These are phyloP conservation scores for Cinclus mexicanus DNA, from an alignment of 2,113 vertebrate species.

Conservation along the genomic window DNA sequence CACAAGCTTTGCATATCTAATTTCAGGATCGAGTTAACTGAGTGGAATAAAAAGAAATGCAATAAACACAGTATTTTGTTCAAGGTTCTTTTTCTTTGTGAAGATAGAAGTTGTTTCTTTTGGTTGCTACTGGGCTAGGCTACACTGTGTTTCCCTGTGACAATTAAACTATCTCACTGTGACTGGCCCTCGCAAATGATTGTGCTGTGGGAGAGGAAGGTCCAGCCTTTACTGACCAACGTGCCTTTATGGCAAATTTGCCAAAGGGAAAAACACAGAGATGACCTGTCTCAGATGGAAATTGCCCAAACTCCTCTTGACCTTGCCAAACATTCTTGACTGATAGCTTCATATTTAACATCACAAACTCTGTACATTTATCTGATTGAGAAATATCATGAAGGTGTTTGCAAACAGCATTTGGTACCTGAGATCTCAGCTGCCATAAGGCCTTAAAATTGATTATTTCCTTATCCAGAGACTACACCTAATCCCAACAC, in stretches of 20 bases:
- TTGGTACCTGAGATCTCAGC: background rate
- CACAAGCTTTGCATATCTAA: background rate
- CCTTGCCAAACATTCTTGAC: background rate
- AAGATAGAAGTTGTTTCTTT: background rate
- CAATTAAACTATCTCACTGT: background rate
- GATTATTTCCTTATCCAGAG: background rate
- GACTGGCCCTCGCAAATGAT: background rate
- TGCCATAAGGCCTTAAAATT: background rate
- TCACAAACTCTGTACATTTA: background rate
- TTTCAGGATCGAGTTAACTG: background rate
- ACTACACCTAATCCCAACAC: background rate
- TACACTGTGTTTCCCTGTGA: background rate
- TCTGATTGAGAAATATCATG: background rate
- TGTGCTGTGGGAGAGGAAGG: background rate
- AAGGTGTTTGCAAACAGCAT: background rate
- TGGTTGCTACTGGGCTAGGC: background rate
- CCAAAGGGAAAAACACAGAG: background rate
- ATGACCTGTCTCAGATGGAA: background rate
- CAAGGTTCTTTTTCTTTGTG: background rate
- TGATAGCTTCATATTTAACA: background rate
- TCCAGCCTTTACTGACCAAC: background rate
- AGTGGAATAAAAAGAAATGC: background rate
- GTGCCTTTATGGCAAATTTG: background rate
- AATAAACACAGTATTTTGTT: background rate
- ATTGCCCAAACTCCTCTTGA: background rate